A percentile compares a stretch with the other conserved stretches of the same genome.
Conservation (phyloP, 2,888 invertebrate species). For the Creontiades dilutus region DNA sequence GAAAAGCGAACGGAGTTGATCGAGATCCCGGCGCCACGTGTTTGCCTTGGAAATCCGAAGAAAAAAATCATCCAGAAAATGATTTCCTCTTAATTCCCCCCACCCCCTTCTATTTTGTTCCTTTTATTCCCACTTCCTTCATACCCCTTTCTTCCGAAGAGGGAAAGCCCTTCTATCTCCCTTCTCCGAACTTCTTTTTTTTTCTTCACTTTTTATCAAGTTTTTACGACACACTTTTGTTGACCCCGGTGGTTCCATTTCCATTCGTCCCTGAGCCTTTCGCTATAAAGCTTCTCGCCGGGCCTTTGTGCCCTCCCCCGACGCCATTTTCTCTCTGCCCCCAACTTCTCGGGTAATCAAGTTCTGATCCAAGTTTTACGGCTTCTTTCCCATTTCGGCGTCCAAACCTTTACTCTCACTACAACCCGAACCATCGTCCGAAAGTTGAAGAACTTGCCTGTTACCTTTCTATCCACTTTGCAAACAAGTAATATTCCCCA, state of each 20-base stretch:
- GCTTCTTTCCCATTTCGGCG: conserved; percentile 41
- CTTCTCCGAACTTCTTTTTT: conserved; percentile 4
- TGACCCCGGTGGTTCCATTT: too few species aligned
- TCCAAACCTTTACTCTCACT: not conserved
- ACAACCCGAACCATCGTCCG: not conserved
- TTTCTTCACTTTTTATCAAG: not conserved
- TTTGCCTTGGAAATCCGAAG: not conserved
- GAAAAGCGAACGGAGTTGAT: conserved; percentile 26
- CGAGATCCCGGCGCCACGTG: conserved; percentile 13
- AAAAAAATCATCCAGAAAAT: not conserved
- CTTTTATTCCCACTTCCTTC: conserved; percentile 3
- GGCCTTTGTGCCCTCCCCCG: not conserved
- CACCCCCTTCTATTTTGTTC: not conserved
- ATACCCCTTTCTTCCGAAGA: not conserved
- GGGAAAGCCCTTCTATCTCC: not conserved
- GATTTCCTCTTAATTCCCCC: not conserved
- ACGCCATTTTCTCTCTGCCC: not conserved
- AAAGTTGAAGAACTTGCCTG: too few species aligned
- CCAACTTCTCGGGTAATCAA: conserved; percentile 45
- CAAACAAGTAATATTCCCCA: too few species aligned
- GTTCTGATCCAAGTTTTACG: conserved; percentile 28
- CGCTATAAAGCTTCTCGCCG: conserved; percentile 41
- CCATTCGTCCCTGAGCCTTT: not conserved
- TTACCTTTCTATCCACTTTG: too few species aligned
- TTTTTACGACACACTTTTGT: conserved; percentile 61